Percentiles rank a stretch among this genome's conserved stretches.
phyloP scores from a whole-genome alignment of 2,888 invertebrate species.

The Priocnemis perturbator region DNA sequence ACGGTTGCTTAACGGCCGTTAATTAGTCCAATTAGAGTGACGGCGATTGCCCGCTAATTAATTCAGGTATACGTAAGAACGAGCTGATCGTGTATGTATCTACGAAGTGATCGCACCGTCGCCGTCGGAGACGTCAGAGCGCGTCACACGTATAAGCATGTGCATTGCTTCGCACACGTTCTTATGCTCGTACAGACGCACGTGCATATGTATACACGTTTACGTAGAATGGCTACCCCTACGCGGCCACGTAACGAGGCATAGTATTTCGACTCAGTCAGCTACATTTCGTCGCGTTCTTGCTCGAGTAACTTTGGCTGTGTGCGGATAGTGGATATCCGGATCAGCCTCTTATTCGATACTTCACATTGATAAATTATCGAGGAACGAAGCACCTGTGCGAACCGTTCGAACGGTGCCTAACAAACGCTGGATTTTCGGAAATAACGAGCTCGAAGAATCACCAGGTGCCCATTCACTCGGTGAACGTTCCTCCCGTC shows the following conservation, averaged over 20 bases:
- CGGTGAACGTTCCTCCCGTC: conserved; percentile 17
- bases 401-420: conserved; percentile 25
- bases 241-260: not conserved
- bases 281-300: not conserved
- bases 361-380: conserved; percentile 15
- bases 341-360: conserved; percentile 12
- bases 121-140: conserved; percentile 42
- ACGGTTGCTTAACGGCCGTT: conserved; percentile 56
- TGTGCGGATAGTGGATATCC: not conserved
- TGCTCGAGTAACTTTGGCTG: not conserved
- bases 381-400: conserved; percentile 44
- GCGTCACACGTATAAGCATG: conserved; percentile 21
- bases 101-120: conserved; percentile 40
- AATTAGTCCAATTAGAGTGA: conserved; percentile 68
- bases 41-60: conserved; percentile 65
- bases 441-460: conserved; percentile 52
- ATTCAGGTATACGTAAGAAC: conserved; percentile 57
- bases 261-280: not conserved
- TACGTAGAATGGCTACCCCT: not conserved
- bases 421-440: conserved; percentile 46
- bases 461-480: conserved; percentile 50
- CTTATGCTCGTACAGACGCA: not conserved
- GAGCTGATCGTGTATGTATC: conserved; percentile 55
- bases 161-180: not conserved
- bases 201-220: not conserved